phyloP scores from a whole-genome alignment of 2,113 vertebrate genomes.

The Cathartes aura region DNA sequence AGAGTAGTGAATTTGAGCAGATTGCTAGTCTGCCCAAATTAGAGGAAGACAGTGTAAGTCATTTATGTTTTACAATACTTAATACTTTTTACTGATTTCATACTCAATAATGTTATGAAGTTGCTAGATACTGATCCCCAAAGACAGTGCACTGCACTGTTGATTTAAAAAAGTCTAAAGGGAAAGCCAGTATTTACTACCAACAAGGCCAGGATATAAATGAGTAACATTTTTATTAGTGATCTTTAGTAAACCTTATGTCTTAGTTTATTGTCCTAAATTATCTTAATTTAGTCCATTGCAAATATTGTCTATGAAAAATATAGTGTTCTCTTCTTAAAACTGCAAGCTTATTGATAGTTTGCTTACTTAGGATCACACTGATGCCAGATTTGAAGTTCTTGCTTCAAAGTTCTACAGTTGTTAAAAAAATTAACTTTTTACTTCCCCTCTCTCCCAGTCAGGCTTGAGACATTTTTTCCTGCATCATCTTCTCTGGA shows the following conservation, averaged over 20 bases:
- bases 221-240: background rate
- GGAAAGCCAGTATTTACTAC: background rate
- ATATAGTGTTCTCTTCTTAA: background rate
- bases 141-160: background rate
- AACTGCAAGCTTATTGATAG: background rate
- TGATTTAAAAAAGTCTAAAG: background rate
- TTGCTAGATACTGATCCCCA: background rate
- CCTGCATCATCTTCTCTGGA: background rate
- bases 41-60: background rate
- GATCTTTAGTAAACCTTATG: background rate
- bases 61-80: background rate
- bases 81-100: background rate
- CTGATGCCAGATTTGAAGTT: background rate
- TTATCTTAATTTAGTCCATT: background rate
- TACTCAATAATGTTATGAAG: background rate
- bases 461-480: background rate
- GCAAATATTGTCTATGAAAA: background rate
- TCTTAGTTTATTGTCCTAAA: background rate
- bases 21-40: background rate
- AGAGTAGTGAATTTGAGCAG: background rate
- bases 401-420: background rate
- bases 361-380: background rate
- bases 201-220: background rate
- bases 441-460: background rate
- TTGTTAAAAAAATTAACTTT: background rate